These are phyloP conservation scores for Polydrusus tereticollis DNA, from an alignment of 2,888 invertebrate genomes.

Conservation along the genomic window DNA sequence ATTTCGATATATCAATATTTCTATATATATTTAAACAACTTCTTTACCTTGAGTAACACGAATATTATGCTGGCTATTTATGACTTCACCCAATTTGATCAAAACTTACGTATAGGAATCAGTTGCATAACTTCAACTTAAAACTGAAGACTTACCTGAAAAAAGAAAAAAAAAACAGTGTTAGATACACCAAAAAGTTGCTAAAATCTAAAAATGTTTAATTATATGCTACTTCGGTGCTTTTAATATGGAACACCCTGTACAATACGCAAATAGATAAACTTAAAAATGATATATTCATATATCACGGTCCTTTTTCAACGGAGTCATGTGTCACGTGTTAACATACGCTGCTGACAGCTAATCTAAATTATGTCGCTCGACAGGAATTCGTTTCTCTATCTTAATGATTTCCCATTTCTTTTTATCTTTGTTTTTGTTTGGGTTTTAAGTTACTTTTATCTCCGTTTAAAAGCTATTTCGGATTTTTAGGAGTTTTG, in stretches of 20 bases:
- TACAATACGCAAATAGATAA: background rate
- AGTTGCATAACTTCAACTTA: no score
- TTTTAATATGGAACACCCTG: background rate
- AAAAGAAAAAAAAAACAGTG: background rate
- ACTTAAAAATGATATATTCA: background rate
- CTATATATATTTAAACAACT: no score
- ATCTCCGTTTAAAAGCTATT: conserved; percentile 45
- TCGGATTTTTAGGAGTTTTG: conserved; percentile 39
- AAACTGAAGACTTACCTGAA: background rate
- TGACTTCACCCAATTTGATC: no score
- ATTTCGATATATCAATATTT: no score
- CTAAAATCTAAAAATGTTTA: no score
- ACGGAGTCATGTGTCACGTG: conserved; percentile 42
- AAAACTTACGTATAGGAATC: no score
- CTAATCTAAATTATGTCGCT: conserved; percentile 47
- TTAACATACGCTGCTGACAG: conserved; percentile 40
- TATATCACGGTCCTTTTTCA: conserved; percentile 20
- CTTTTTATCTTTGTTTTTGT: conserved; percentile 48
- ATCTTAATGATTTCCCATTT: conserved; percentile 45
- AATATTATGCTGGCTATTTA: no score
- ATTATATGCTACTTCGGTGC: no score
- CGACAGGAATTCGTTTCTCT: conserved; percentile 36
- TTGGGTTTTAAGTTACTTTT: conserved; percentile 47
- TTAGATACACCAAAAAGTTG: no score
- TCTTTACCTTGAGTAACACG: no score